Base-by-base conservation (phyloP, 2,113 vertebrate genomes). In the Tragelaphus buxtoni region DNA sequence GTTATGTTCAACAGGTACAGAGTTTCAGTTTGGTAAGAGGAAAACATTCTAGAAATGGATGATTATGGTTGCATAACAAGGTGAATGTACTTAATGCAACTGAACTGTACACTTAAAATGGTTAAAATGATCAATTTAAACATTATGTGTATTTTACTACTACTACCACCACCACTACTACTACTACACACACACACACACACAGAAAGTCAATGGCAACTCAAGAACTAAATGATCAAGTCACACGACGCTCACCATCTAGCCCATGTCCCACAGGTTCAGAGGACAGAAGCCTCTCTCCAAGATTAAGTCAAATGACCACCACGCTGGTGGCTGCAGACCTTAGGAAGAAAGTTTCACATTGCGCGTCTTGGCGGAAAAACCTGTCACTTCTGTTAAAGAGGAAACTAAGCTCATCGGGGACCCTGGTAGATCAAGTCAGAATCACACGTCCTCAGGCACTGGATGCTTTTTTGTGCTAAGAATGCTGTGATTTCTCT, bases 371-470 rank as follows among this genome's bases (percentile, higher is more conserved):
- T 86, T 32, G 81, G 86, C 77, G 7, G 61, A 80, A 96, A 95
- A 96, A 94, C 22, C 13, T 84, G 55, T 63, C 76, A 90, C 45
- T 86, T 95, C 51, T 96, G 79, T 81, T 65, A 92, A 94, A 63
- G 88, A 95, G 89, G 72, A 96, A 97, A 53, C 80, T 77, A 90
- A 83, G 42, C 42, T 84, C 61, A 94, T 90, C 2, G 0, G 56
- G 56, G 56, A 92, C 77, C 61, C 84, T 77, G 74, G 90, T 1
- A 69, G 69, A 87, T 90, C 56, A 94, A 88, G 63, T 90, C 83
- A 86, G 88, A 81, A 79, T 94, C 88, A 86, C 76, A 96, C 69
- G 17, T 61, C 69, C 69, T 88, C 88, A 82, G 81, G 92, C 77
- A 86, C 74, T 7, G 9, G 9, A 39, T 22, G 65, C n/a, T 72